Evolutionary conservation across 2,888 invertebrate genomes (phyloP).

Genomic region (Acanthosepion pharaonis): DNA sequence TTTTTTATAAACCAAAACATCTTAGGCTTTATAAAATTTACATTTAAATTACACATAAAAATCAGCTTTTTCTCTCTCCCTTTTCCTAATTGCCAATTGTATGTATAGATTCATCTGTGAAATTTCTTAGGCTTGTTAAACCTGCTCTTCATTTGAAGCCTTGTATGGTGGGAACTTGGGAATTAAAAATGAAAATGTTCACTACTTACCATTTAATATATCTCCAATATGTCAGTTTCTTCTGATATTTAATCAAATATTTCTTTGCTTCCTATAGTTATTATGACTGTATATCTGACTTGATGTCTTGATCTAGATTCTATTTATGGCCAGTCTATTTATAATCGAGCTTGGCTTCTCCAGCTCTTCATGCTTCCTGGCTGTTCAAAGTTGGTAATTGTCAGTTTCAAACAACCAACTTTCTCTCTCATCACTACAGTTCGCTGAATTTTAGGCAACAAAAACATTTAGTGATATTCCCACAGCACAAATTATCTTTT

Average conservation of each 20-base stretch:
- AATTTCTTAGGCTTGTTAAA: not conserved
- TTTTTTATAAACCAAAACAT: not conserved
- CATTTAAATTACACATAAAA: not conserved
- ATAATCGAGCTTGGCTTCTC: not conserved
- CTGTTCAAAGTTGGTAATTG: not conserved
- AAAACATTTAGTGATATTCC: not conserved
- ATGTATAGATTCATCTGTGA: not conserved
- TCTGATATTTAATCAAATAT: not conserved
- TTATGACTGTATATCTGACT: too few species aligned
- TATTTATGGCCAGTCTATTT: not conserved
- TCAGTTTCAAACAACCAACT: not conserved
- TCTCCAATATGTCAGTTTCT: not conserved
- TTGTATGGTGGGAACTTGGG: not conserved
- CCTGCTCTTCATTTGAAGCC: not conserved
- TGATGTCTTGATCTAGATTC: too few species aligned
- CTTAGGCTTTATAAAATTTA: not conserved
- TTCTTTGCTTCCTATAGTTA: not conserved
- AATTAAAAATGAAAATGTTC: not conserved
- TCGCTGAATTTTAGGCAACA: not conserved
- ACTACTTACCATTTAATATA: not conserved
- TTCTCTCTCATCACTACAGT: not conserved
- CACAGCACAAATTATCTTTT: not conserved
- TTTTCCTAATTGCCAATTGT: not conserved
- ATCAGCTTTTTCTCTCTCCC: not conserved
- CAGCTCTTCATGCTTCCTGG: not conserved